Percentiles rank a stretch among this genome's conserved stretches.
Conservation (phyloP, 2,797 vertebrate species). For the Menidia menidia region DNA sequence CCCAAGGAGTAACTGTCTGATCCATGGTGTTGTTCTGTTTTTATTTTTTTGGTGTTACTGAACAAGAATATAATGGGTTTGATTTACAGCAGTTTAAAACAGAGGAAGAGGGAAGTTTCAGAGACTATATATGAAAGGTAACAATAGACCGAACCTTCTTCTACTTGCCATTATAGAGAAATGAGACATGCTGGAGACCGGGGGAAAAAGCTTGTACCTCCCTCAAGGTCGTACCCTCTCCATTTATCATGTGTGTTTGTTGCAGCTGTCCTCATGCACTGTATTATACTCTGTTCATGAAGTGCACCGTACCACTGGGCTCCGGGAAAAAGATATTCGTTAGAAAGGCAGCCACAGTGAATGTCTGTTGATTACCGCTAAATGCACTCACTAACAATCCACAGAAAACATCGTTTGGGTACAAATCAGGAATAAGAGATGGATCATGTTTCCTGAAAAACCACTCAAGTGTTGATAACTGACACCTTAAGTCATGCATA, state of each 20-base stretch:
- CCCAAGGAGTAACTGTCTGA: conserved; percentile 36
- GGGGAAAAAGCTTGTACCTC: conserved; percentile 27
- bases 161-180: conserved; percentile 21
- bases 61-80: conserved; percentile 8
- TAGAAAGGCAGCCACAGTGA: conserved; percentile 44
- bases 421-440: conserved; percentile 49
- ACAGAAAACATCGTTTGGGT: conserved; percentile 50
- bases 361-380: conserved; percentile 55
- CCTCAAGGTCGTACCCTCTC: conserved; percentile 50
- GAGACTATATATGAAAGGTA: conserved; percentile 1
- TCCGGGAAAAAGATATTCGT: conserved; percentile 33
- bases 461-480: conserved; percentile 67
- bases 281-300: conserved; percentile 24
- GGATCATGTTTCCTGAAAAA: conserved; percentile 67
- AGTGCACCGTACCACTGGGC: conserved; percentile 33
- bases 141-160: conserved; percentile 25
- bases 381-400: conserved; percentile 35
- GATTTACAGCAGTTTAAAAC: conserved; percentile 18
- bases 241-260: conserved; percentile 56
- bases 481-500: conserved; percentile 74
- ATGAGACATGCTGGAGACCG: conserved; percentile 10
- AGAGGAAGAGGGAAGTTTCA: background rate
- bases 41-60: conserved; percentile 6
- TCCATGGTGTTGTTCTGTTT: conserved; percentile 14
- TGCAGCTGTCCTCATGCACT: conserved; percentile 26